A percentile compares a stretch with the other conserved stretches of the same genome.
Evolutionary conservation across 2,113 vertebrate genomes (phyloP).

Genomic region (Grammomys surdaster): DNA sequence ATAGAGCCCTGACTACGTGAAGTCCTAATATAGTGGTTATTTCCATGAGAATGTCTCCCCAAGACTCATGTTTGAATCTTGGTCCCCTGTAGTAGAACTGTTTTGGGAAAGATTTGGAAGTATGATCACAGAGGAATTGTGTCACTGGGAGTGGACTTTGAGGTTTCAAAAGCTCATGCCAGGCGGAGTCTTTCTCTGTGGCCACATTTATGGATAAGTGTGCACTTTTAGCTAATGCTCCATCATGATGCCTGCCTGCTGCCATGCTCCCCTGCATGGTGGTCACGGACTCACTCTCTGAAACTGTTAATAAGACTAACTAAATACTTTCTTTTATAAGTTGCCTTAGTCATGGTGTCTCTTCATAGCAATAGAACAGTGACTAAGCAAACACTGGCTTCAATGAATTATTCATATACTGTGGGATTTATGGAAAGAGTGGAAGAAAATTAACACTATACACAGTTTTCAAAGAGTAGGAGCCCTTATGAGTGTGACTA

Average conservation of each 20-base stretch:
- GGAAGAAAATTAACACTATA: background rate
- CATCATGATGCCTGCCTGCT: background rate
- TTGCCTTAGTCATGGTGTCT: background rate
- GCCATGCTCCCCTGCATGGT: background rate
- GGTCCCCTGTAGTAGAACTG: background rate
- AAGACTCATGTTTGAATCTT: background rate
- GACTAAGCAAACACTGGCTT: background rate
- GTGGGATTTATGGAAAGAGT: background rate
- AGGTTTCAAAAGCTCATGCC: background rate
- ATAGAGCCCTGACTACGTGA: background rate
- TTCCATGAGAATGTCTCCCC: background rate
- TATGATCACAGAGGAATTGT: no score
- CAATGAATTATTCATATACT: background rate
- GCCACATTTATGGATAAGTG: background rate
- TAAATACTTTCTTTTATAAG: background rate
- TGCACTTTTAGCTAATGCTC: background rate
- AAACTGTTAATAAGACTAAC: background rate
- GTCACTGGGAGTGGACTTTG: background rate
- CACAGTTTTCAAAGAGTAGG: conserved; percentile 10
- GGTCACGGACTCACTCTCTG: background rate
- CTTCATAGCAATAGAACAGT: background rate
- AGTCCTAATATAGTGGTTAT: background rate
- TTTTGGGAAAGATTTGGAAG: background rate
- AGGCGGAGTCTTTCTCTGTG: background rate
- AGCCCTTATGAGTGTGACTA: background rate